phyloP scores from a whole-genome alignment of 2,888 invertebrate species.

The Drosophila imparisetae region DNA sequence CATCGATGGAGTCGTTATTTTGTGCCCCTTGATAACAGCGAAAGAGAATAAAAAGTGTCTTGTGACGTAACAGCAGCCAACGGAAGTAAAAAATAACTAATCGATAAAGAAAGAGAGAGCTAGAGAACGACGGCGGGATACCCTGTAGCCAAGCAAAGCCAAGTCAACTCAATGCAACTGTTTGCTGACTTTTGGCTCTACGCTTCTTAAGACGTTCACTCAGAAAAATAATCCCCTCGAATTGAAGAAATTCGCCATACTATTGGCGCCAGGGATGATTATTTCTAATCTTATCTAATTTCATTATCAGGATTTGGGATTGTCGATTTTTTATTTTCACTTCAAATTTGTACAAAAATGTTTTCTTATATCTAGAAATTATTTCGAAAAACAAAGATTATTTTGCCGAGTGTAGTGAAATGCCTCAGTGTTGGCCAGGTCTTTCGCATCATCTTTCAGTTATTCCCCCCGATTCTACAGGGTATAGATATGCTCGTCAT shows the following conservation, averaged over 20 bases:
- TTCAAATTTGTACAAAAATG: too few species aligned
- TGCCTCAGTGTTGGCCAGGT: neutral
- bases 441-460: neutral
- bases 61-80: constrained; percentile 70
- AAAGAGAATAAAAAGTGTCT: constrained; percentile 42
- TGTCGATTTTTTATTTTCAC: neutral
- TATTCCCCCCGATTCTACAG: neutral
- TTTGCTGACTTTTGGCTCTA: too few species aligned
- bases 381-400: too few species aligned
- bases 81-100: constrained; percentile 58
- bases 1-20: neutral
- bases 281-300: too few species aligned
- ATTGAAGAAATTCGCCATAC: too few species aligned
- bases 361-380: neutral
- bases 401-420: neutral
- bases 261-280: too few species aligned
- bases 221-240: too few species aligned
- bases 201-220: too few species aligned
- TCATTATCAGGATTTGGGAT: too few species aligned
- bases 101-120: neutral
- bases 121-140: neutral
- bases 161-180: neutral
- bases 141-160: neutral
- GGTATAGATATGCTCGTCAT: neutral
- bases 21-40: constrained; percentile 21